Conservation (phyloP, 2,113 vertebrate genomes). For the Dolichallabes microphthalmus region DNA sequence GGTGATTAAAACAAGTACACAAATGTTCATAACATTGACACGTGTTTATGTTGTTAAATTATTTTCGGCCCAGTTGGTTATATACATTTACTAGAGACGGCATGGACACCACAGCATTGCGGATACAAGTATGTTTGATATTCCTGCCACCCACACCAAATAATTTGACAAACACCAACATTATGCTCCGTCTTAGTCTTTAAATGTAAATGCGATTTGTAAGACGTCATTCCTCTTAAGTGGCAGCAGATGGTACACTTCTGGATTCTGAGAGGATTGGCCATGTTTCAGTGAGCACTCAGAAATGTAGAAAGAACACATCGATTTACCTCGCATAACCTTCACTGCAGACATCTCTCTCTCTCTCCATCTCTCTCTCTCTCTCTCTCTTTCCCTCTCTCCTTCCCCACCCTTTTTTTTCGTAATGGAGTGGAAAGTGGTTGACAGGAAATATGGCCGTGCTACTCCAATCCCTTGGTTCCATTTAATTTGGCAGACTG, state of each 20-base stretch:
- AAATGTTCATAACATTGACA: neutral
- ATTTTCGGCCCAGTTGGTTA: neutral
- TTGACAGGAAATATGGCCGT: slow-evolving; percentile 21
- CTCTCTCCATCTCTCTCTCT: neutral
- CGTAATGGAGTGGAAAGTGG: slow-evolving; percentile 24
- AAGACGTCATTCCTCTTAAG: slow-evolving; percentile 35
- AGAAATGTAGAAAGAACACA: slow-evolving; percentile 39
- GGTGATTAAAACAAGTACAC: neutral
- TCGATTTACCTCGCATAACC: slow-evolving; percentile 36
- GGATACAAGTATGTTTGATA: neutral
- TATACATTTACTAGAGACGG: neutral
- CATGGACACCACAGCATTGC: neutral
- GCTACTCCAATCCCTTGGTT: slow-evolving; percentile 44
- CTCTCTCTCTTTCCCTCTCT: slow-evolving; percentile 6
- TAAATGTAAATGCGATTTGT: slow-evolving; percentile 39
- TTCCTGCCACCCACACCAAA: neutral
- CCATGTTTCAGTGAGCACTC: slow-evolving; percentile 36
- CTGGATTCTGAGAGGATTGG: slow-evolving; percentile 26
- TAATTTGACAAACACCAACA: slow-evolving; percentile 9
- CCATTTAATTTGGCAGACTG: slow-evolving; percentile 48
- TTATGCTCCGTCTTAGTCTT: slow-evolving; percentile 28
- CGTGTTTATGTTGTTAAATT: too few relatives aligned
- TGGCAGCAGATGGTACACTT: slow-evolving; percentile 44
- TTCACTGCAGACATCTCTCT: slow-evolving; percentile 24
- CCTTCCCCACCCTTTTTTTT: slow-evolving; percentile 10